Evolutionary conservation across 2,113 vertebrate genomes (phyloP), one percentile per base, ranked within the genome.

Genomic region (Mungos mungo): DNA sequence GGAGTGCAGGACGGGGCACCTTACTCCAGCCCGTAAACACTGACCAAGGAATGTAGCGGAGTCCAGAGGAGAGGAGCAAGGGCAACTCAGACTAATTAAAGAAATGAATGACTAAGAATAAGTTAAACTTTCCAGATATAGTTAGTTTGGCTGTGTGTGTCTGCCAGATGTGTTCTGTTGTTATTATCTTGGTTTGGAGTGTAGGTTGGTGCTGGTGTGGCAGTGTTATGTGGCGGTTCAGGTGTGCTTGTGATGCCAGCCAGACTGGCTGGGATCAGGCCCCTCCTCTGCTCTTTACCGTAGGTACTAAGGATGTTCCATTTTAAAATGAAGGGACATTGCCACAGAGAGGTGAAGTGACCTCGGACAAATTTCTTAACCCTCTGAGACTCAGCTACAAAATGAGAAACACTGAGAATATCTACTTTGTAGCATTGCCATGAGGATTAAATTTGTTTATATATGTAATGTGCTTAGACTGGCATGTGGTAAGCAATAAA

Each of bases 111-210:
- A 66, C 52, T 31, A 84, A 93, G 47, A 84, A 69, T 81, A 80
- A 81, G 29, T 93, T 96, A 38, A 93, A 94, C 66, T n/a, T 35
- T 33, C 63, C 83, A 65, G n/a, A 35, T 93, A 60, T 69, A 74
- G 47, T 95, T 85, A 71, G 54, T 84, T 66, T 66, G 68, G 18
- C 65, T 92, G 2, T 15, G 45, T 74, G 71, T 80, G 71, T 7
- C 87, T 92, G 45, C n/a, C 31, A 54, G 38, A 7, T 33, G 27
- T 45, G 7, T 93, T 81, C 72, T 68, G 68, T 47, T n/a, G 27
- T 45, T 27, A 7, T 74, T 45, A 23, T 7, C 74, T 90, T 81
- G 19, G 68, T 38, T 69, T 54, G 52, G 41, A 47, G 65, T 60
- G 4, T 5, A 7, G 5, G 19, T 31, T 33, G 54, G 18, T 76